Evolutionary conservation across 2,113 vertebrate species (phyloP).

Genomic region (Sciurus niger): DNA sequence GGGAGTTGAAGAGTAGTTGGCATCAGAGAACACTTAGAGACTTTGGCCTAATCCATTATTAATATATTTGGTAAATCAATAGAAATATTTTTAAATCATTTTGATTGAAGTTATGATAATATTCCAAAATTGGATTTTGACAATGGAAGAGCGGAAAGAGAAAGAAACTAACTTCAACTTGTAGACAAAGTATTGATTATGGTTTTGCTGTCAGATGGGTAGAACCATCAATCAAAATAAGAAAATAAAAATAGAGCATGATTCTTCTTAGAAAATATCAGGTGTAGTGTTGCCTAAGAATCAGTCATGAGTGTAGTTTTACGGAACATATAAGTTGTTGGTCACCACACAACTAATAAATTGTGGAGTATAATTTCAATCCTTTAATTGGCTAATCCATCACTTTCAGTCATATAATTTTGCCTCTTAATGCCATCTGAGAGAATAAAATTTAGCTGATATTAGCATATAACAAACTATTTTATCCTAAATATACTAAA

Average conservation of each 20-base stretch:
- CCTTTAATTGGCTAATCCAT: background rate
- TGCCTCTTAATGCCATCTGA: background rate
- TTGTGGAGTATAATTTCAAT: background rate
- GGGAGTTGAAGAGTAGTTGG: background rate
- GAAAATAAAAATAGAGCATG: background rate
- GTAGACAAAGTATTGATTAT: background rate
- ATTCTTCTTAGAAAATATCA: background rate
- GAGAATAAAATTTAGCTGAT: slow-evolving; percentile 1
- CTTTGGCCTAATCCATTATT: background rate
- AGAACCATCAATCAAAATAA: background rate
- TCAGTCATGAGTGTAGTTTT: background rate
- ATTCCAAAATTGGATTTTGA: background rate
- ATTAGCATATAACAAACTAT: background rate
- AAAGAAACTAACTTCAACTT: background rate
- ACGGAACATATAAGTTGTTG: background rate
- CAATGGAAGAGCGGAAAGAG: background rate
- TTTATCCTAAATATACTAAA: background rate
- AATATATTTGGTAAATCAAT: background rate
- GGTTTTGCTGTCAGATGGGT: background rate
- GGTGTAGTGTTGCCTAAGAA: background rate
- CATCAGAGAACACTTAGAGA: background rate
- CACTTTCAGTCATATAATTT: background rate
- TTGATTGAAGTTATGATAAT: background rate
- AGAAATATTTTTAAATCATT: background rate
- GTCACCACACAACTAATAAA: background rate